phyloP scores from a whole-genome alignment of 1,140 invertebrate genomes.

The Polyergus mexicanus region DNA sequence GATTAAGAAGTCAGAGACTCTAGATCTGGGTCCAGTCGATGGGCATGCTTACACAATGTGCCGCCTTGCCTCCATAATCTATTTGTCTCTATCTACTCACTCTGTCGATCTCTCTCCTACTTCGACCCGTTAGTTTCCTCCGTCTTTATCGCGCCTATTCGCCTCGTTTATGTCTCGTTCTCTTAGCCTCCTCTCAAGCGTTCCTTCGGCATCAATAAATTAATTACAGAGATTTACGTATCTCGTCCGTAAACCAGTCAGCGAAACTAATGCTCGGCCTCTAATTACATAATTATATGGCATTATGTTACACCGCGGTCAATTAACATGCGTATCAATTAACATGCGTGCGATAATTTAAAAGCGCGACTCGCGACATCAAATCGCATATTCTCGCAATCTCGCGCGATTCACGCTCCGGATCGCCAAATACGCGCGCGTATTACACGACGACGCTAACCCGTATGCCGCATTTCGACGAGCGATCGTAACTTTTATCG shows the following conservation, averaged over 20 bases:
- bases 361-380: constrained; percentile 44
- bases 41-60: constrained; percentile 70
- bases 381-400: constrained; percentile 65
- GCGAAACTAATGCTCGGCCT: constrained; percentile 80
- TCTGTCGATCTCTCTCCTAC: constrained; percentile 24
- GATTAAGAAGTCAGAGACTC: constrained; percentile 33
- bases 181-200: constrained; percentile 46
- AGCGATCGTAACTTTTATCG: constrained; percentile 85
- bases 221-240: constrained; percentile 85
- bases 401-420: constrained; percentile 40
- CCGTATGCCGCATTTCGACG: constrained; percentile 64
- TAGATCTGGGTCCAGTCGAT: constrained; percentile 45
- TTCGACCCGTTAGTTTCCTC: constrained; percentile 46
- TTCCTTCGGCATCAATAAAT: constrained; percentile 80
- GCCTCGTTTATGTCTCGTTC: constrained; percentile 53
- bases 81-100: constrained; percentile 29
- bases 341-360: constrained; percentile 79
- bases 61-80: constrained; percentile 63
- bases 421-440: constrained; percentile 62
- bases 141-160: constrained; percentile 42
- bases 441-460: background rate
- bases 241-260: constrained; percentile 84
- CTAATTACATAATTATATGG: constrained; percentile 86
- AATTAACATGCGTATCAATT: no score
- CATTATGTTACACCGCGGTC: constrained; percentile 80